Evolutionary conservation across 2,797 vertebrate genomes (phyloP).

Genomic region (Leptatherina wallacei): DNA sequence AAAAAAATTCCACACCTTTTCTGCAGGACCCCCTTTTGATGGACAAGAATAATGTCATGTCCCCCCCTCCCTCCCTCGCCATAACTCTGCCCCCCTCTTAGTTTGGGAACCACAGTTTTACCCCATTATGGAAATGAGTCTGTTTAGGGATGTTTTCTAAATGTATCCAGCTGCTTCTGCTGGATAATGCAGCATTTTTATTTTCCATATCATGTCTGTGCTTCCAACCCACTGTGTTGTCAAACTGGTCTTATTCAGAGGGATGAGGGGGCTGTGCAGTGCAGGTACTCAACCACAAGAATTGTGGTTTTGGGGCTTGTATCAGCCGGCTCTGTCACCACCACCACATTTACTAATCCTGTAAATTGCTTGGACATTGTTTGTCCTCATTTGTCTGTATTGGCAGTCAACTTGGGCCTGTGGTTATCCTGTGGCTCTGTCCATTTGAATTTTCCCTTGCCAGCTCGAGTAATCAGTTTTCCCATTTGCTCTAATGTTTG

Average conservation of each 20-base stretch:
- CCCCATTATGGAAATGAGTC: not conserved
- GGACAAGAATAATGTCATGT: too few species aligned
- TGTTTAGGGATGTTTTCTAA: not conserved
- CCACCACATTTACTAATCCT: conserved; percentile 18
- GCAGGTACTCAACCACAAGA: conserved; percentile 13
- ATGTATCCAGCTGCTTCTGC: not conserved
- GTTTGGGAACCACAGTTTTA: too few species aligned
- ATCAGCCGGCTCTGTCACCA: conserved; percentile 15
- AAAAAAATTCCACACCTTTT: not conserved
- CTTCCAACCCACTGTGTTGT: not conserved
- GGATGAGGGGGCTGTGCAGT: conserved; percentile 6
- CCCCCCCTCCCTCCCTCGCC: too few species aligned
- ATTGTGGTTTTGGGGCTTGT: conserved; percentile 25
- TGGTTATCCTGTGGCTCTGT: conserved; percentile 45
- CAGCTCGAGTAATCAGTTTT: conserved; percentile 75
- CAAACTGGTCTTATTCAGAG: conserved; percentile 11
- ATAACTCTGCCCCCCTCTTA: too few species aligned
- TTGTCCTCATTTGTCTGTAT: conserved; percentile 41
- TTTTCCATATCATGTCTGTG: not conserved
- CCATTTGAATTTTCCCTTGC: conserved; percentile 62
- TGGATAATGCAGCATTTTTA: not conserved
- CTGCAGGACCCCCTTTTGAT: too few species aligned
- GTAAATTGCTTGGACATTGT: conserved; percentile 40
- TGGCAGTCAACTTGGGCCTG: conserved; percentile 46
- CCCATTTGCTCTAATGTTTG: conserved; percentile 82